Conservation (phyloP, 2,797 vertebrate genomes). For the Labeo calbasu region DNA sequence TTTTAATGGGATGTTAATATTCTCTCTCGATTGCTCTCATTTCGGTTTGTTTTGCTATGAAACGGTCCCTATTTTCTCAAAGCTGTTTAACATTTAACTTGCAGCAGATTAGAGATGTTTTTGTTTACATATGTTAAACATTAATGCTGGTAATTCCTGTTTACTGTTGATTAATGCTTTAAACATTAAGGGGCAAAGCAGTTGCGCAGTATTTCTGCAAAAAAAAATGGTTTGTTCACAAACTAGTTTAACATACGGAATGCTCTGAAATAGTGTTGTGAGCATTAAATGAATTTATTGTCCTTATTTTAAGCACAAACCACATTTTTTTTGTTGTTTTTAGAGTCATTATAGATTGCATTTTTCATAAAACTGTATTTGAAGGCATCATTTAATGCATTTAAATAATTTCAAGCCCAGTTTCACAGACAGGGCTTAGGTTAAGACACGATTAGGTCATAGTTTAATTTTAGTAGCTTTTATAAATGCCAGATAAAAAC, state of each 20-base stretch:
- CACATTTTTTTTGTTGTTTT: neutral
- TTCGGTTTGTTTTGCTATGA: slow-evolving; percentile 42
- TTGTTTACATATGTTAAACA: slow-evolving; percentile 57
- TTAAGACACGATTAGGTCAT: too few species aligned
- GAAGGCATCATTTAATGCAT: neutral
- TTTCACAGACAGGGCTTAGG: too few species aligned
- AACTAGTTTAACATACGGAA: neutral
- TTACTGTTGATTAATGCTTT: slow-evolving; percentile 47
- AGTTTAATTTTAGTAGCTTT: too few species aligned
- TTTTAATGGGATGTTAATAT: slow-evolving; percentile 74
- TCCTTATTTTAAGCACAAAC: neutral
- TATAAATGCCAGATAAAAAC: too few species aligned
- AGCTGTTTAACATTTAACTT: slow-evolving; percentile 58
- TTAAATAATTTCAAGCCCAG: too few species aligned
- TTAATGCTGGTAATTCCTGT: slow-evolving; percentile 54
- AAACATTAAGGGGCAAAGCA: neutral
- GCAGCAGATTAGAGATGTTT: slow-evolving; percentile 51
- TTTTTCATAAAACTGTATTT: neutral
- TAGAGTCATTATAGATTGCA: neutral
- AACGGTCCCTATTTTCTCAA: slow-evolving; percentile 52
- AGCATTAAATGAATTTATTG: neutral
- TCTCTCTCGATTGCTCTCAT: slow-evolving; percentile 57
- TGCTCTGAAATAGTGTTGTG: neutral
- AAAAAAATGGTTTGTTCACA: neutral
- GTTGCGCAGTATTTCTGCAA: neutral